These are phyloP conservation scores for Sebastes schlegelii DNA, from an alignment of 2,113 vertebrate species.

Conservation along the genomic window DNA sequence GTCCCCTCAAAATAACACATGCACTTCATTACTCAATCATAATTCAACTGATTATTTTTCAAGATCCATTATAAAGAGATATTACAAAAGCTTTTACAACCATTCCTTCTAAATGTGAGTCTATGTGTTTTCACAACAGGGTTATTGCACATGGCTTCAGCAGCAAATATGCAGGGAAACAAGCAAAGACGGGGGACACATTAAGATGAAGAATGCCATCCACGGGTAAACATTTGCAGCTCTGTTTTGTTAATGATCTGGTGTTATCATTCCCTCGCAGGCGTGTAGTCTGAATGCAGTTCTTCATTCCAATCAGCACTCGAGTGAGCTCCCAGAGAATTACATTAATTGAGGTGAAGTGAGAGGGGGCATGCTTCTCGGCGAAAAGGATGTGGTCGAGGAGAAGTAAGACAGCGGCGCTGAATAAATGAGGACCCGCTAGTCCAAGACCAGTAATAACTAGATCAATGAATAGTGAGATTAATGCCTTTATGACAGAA, in stretches of 20 bases:
- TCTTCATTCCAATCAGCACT: conserved; percentile 67
- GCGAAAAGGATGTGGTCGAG: conserved; percentile 48
- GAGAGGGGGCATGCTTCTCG: conserved; percentile 48
- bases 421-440: conserved; percentile 55
- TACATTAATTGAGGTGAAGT: conserved; percentile 72
- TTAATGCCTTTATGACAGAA: conserved; percentile 51
- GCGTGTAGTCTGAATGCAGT: conserved; percentile 57
- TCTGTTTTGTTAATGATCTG: conserved; percentile 73
- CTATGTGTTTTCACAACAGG: background rate
- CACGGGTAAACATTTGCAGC: conserved; percentile 56
- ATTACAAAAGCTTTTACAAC: background rate
- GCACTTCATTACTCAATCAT: conserved; percentile 10
- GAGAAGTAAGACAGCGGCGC: conserved; percentile 43
- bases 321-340: conserved; percentile 62
- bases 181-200: conserved; percentile 38
- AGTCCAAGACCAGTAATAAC: conserved; percentile 64
- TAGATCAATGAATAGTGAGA: conserved; percentile 57
- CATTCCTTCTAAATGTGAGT: background rate
- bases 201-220: conserved; percentile 66
- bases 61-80: background rate
- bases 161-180: conserved; percentile 25
- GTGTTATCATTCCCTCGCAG: conserved; percentile 75
- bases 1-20: background rate
- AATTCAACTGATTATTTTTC: conserved; percentile 8
- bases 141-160: conserved; percentile 16